Conservation (phyloP, 2,888 invertebrate genomes). For the Amblyjoppa proteus region DNA sequence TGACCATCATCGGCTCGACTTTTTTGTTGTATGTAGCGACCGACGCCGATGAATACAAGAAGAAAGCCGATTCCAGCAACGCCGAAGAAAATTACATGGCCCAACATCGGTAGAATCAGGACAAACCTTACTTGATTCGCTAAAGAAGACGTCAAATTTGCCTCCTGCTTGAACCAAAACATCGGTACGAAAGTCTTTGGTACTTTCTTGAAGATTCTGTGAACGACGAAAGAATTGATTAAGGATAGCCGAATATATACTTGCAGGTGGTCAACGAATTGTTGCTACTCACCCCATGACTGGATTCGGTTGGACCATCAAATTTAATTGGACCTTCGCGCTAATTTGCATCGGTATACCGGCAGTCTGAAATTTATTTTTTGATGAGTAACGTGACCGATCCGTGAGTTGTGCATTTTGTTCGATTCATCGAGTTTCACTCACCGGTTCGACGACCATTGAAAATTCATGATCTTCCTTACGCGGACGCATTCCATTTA, state of each 20-base stretch:
- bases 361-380: constrained; percentile 85
- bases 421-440: constrained; percentile 56
- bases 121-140: constrained; percentile 86
- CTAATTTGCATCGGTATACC: constrained; percentile 91
- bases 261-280: not conserved
- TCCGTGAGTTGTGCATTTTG: not conserved
- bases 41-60: constrained; percentile 81
- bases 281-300: constrained; percentile 86
- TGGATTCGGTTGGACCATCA: constrained; percentile 86
- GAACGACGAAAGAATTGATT: constrained; percentile 71
- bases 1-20: constrained; percentile 82
- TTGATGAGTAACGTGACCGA: constrained; percentile 33
- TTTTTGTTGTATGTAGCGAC: constrained; percentile 80
- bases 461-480: constrained; percentile 88
- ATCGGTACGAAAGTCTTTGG: constrained; percentile 89
- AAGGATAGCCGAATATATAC: not conserved
- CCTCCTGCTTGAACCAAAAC: constrained; percentile 92
- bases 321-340: constrained; percentile 93
- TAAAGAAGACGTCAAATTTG: constrained; percentile 87
- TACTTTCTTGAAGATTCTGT: constrained; percentile 87
- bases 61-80: constrained; percentile 85
- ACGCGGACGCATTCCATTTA: constrained; percentile 90
- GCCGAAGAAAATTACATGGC: constrained; percentile 86
- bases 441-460: constrained; percentile 90
- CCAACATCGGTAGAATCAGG: constrained; percentile 86